Conservation (phyloP, 1,140 invertebrate genomes). For the Hypothenemus hampei region DNA sequence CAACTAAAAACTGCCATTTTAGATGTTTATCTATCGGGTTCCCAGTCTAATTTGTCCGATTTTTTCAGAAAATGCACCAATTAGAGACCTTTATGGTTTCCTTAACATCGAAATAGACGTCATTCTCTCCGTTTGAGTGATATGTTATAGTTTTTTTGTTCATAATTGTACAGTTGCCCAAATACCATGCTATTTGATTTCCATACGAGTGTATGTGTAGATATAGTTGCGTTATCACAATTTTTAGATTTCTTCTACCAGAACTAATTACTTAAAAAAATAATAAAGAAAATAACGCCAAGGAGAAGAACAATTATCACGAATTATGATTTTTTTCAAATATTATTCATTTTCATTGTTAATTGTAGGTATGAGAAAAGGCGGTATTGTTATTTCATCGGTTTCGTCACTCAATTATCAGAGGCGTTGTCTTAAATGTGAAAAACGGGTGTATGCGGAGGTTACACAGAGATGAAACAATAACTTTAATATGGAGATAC, state of each 20-base stretch:
- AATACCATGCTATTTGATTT: constrained; percentile 1
- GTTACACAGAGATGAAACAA: too few relatives aligned
- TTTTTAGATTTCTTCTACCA: background rate
- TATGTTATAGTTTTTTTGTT: too few relatives aligned
- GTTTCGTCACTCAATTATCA: constrained; percentile 1
- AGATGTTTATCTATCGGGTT: background rate
- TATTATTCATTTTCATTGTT: background rate
- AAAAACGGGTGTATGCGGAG: too few relatives aligned
- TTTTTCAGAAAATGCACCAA: background rate
- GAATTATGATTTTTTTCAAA: constrained; percentile 2
- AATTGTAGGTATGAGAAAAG: constrained; percentile 2
- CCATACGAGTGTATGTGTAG: background rate
- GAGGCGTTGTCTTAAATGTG: background rate
- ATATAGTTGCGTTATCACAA: too few relatives aligned
- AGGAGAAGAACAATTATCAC: constrained; percentile 5
- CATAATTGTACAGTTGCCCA: background rate
- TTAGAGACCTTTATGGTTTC: background rate
- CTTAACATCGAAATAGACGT: background rate
- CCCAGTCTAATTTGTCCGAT: background rate
- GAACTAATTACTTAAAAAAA: constrained; percentile 6
- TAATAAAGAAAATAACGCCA: too few relatives aligned
- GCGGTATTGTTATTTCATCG: constrained; percentile 1
- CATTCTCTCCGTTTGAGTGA: too few relatives aligned
- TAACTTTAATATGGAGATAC: too few relatives aligned
- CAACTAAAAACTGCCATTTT: background rate